Evolutionary conservation across 2,888 invertebrate species (phyloP).

Genomic region (Drosophila pegasa): DNA sequence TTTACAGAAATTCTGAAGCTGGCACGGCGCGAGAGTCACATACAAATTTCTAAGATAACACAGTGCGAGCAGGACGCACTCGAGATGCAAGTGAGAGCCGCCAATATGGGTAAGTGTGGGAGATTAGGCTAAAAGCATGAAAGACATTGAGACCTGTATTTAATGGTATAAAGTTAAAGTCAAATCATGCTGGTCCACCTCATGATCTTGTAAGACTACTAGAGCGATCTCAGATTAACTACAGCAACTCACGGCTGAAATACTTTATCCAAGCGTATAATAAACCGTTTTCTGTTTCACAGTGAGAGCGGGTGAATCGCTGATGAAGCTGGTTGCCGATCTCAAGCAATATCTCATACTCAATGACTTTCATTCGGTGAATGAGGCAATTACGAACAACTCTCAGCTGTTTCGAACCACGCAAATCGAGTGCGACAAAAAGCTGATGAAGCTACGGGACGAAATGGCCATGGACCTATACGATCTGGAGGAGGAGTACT

Average conservation of each 20-base stretch:
- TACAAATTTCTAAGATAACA: constrained; percentile 94
- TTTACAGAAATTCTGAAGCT: constrained; percentile 94
- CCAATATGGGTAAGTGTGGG: constrained; percentile 94
- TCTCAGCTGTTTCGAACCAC: constrained; percentile 95
- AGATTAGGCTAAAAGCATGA: no score
- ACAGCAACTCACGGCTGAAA: no score
- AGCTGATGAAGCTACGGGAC: constrained; percentile 95
- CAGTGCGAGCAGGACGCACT: constrained; percentile 97
- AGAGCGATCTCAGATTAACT: no score
- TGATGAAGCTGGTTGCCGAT: constrained; percentile 98
- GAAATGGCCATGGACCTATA: constrained; percentile 95
- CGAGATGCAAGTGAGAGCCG: constrained; percentile 98
- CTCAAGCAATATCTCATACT: constrained; percentile 98
- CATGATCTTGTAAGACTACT: no score
- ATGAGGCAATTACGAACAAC: constrained; percentile 98
- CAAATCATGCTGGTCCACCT: no score
- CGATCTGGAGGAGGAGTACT: constrained; percentile 85
- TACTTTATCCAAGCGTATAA: no score
- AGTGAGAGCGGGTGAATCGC: constrained; percentile 97
- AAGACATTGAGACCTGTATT: no score
- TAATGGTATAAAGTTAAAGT: no score
- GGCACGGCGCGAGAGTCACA: constrained; percentile 95
- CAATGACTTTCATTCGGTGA: constrained; percentile 99
- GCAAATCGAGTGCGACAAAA: constrained; percentile 96
- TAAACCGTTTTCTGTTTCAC: constrained; percentile 71